Evolutionary conservation across 2,797 vertebrate species (phyloP), one percentile per base, ranked within the genome.

Genomic region (Myotis planiceps): DNA sequence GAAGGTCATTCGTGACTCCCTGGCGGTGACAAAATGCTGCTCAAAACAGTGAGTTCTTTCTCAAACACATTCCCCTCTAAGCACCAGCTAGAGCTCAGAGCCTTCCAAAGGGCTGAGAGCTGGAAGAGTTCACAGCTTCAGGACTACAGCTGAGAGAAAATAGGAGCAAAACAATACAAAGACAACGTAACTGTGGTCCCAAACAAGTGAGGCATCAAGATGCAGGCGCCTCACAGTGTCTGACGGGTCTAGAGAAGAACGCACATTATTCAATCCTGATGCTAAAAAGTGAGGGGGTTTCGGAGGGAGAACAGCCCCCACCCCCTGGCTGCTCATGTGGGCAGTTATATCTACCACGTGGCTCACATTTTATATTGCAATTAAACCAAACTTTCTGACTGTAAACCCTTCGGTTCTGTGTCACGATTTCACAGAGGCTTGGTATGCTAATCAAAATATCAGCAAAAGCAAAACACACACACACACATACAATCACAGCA

Each of bases 401-500:
- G 27, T 68, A 95, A 98, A 95, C 49, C 80, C 92, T 95, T 97
- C 96, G 87, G 92, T 95, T 98, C 96, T 84, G 3, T 88, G 95
- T 97, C 97, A 96, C 91, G 60, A 63, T 96, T 97, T 98, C 90
- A 87, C 69, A 80, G 95, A 42, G 84, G 79, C 90, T 95, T 96
- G 60, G 85, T 96, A 60, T 96, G 90, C 98, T 98, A 98, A 98
- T 98, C 98, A 98, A 98, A 96, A 96, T 97, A 94, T 98, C 97
- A 98, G 92, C 81, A 96, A 97, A 94, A 79, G 81, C 39, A 63
- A 80, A 12, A 80, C 18, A 58, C 34, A 60, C 53, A 29, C 53
- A 74, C 39, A 58, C 21, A 74, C 39, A 60, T 4, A 42, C 5
- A 63, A 9, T 23, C 29, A 32, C 2, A 23, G 80, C 89, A 97